Evolutionary conservation across 2,797 vertebrate genomes (phyloP).

Genomic region (Psittacula echo): DNA sequence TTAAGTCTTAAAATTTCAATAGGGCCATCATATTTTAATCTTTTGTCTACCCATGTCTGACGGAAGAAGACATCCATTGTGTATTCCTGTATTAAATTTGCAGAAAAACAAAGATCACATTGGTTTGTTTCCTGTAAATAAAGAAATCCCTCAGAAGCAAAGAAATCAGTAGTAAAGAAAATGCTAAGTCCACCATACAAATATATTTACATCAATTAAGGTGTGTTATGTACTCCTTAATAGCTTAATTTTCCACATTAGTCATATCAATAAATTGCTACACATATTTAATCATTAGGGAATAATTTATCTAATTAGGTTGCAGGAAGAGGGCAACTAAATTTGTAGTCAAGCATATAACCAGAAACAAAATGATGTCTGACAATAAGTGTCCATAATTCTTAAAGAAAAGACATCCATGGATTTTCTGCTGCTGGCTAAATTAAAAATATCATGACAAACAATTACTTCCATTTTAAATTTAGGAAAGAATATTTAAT

Average conservation of each 20-base stretch:
- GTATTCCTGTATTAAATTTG: conserved; percentile 87
- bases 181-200: conserved; percentile 35
- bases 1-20: conserved; percentile 96
- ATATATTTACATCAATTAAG: conserved; percentile 50
- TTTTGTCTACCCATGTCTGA: conserved; percentile 96
- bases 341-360: conserved; percentile 43
- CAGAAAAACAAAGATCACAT: conserved; percentile 54
- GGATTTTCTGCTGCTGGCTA: neutral
- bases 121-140: conserved; percentile 3
- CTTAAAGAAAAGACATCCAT: neutral
- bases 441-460: conserved; percentile 6
- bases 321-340: conserved; percentile 46
- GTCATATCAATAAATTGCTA: conserved; percentile 61
- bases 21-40: conserved; percentile 93
- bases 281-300: conserved; percentile 43
- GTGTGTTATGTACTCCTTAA: conserved; percentile 9
- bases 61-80: conserved; percentile 99
- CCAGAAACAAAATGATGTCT: conserved; percentile 57
- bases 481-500: neutral
- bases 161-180: conserved; percentile 33
- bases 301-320: conserved; percentile 71
- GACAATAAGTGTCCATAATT: conserved; percentile 36
- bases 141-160: conserved; percentile 20
- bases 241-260: conserved; percentile 56
- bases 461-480: neutral